phyloP scores from a whole-genome alignment of 2,888 invertebrate species.

The Gonocerus acuteangulatus region DNA sequence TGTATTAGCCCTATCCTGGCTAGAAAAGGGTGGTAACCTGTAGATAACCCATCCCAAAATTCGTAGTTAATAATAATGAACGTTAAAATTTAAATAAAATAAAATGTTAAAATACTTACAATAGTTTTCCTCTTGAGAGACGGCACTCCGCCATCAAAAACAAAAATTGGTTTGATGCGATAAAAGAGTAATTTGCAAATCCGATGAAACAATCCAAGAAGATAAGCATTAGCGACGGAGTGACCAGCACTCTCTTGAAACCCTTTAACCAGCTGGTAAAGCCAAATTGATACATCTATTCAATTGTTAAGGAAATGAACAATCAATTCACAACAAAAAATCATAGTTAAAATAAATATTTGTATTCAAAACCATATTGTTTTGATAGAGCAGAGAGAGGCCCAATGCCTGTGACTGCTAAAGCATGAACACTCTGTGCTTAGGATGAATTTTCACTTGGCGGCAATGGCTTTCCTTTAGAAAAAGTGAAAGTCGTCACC shows the following conservation, averaged over 20 bases:
- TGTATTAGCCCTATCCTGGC: too few relatives aligned
- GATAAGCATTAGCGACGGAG: slow-evolving; percentile 80
- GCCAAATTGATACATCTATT: slow-evolving; percentile 96
- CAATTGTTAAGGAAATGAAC: slow-evolving; percentile 14
- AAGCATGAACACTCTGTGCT: too few relatives aligned
- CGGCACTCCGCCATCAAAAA: slow-evolving; percentile 96
- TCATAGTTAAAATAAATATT: not conserved
- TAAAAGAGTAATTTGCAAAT: slow-evolving; percentile 93
- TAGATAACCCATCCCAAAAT: too few relatives aligned
- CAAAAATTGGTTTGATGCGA: slow-evolving; percentile 92
- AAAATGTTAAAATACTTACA: slow-evolving; percentile 51
- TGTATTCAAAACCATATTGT: too few relatives aligned
- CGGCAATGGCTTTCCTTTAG: too few relatives aligned
- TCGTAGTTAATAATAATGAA: too few relatives aligned
- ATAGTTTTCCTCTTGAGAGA: slow-evolving; percentile 85
- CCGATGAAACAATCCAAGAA: slow-evolving; percentile 85
- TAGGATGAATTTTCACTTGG: too few relatives aligned
- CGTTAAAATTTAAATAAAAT: too few relatives aligned
- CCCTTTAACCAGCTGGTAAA: slow-evolving; percentile 94
- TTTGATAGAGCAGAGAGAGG: too few relatives aligned
- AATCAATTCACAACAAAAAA: not conserved
- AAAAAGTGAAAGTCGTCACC: too few relatives aligned
- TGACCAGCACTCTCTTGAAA: slow-evolving; percentile 80
- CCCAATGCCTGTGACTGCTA: too few relatives aligned
- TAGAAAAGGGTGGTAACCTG: too few relatives aligned